Conservation (phyloP, 1,140 invertebrate genomes). For the Aphelenchoides besseyi region DNA sequence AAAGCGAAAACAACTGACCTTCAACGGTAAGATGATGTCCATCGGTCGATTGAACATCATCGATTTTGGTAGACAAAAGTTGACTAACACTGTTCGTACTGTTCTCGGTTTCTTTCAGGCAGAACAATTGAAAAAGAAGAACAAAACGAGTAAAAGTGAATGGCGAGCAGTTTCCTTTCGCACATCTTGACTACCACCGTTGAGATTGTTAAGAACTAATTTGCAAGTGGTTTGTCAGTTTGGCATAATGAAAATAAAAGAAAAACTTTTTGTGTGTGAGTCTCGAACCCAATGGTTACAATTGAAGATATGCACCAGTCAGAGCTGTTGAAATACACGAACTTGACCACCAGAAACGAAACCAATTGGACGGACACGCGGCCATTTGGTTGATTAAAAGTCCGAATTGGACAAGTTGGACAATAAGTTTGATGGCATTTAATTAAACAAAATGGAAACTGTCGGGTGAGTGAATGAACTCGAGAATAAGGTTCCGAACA, state of each 20-base stretch:
- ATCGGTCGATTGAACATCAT: background rate
- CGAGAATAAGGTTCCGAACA: too few relatives aligned
- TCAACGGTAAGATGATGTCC: background rate
- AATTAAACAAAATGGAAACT: background rate
- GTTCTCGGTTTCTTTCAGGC: background rate
- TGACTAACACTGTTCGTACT: too few relatives aligned
- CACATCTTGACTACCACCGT: background rate
- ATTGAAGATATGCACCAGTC: too few relatives aligned
- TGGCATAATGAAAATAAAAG: background rate
- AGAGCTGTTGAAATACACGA: background rate
- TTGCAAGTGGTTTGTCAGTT: background rate
- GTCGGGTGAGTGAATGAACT: background rate
- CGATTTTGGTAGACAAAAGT: too few relatives aligned
- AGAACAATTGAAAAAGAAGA: background rate
- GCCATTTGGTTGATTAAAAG: background rate
- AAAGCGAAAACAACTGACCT: slow-evolving; percentile 1
- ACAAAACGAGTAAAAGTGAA: background rate
- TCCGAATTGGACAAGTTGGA: background rate
- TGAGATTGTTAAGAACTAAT: background rate
- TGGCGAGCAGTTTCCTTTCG: background rate
- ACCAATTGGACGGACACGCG: background rate
- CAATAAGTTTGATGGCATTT: too few relatives aligned
- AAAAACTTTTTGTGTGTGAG: too few relatives aligned
- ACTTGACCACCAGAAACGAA: background rate
- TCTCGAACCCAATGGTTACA: too few relatives aligned